A percentile compares a stretch with the other conserved stretches of the same genome.
Evolutionary conservation across 2,888 invertebrate genomes (phyloP).

Genomic region (Linnaemya tessellans): DNA sequence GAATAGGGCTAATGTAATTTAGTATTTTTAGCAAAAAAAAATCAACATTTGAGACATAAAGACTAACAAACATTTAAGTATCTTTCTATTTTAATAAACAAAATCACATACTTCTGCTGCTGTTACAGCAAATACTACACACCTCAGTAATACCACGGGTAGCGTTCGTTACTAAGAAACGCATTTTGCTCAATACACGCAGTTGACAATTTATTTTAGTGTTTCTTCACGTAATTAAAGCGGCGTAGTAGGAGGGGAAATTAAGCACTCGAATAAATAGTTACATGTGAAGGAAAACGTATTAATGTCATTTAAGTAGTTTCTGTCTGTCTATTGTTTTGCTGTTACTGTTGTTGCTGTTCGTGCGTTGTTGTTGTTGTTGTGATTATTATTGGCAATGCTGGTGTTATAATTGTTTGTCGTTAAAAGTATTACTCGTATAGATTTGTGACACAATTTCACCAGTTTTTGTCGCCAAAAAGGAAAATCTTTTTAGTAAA

Average conservation of each 20-base stretch:
- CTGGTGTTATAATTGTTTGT: conserved; percentile 40
- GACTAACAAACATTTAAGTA: too few relatives aligned
- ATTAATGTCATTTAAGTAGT: conserved; percentile 37
- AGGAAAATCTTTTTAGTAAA: conserved; percentile 64
- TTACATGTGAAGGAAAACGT: conserved; percentile 1
- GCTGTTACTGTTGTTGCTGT: conserved; percentile 10
- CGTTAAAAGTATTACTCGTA: conserved; percentile 38
- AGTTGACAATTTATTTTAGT: neutral
- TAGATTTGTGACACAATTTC: conserved; percentile 72
- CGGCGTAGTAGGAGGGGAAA: neutral
- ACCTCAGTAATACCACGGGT: too few relatives aligned
- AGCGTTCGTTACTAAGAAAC: too few relatives aligned
- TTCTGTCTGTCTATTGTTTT: neutral
- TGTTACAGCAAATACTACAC: too few relatives aligned
- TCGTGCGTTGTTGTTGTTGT: conserved; percentile 16
- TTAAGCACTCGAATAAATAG: neutral
- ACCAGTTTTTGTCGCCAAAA: conserved; percentile 70
- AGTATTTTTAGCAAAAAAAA: too few relatives aligned
- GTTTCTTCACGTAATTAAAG: conserved; percentile 33
- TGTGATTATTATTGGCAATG: conserved; percentile 20
- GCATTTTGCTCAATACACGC: too few relatives aligned
- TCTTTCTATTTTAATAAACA: too few relatives aligned
- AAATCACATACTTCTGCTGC: too few relatives aligned
- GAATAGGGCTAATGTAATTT: too few relatives aligned
- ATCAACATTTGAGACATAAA: too few relatives aligned